Conservation (phyloP, 2,797 vertebrate genomes). For the Gouania willdenowi region DNA sequence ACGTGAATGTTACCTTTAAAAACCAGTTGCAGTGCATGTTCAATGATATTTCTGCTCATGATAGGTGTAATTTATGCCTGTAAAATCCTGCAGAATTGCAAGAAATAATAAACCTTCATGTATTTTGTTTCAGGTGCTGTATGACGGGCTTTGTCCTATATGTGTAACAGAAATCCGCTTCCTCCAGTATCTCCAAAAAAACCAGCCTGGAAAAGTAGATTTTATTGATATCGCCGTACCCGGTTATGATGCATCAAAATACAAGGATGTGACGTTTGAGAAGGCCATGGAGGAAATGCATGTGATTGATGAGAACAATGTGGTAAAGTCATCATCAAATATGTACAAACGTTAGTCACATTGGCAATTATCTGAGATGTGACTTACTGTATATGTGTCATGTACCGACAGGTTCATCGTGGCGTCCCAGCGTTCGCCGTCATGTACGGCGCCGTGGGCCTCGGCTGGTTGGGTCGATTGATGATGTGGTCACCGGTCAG, state of each 20-base stretch:
- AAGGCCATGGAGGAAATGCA: conserved; percentile 73
- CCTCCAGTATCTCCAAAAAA: conserved; percentile 61
- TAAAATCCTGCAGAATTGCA: too few relatives aligned
- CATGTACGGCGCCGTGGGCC: conserved; percentile 65
- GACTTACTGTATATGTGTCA: neutral
- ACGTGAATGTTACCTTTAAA: too few relatives aligned
- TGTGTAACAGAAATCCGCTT: conserved; percentile 66
- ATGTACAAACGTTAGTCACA: too few relatives aligned
- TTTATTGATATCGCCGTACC: conserved; percentile 60
- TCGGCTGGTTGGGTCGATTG: conserved; percentile 54
- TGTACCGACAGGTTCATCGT: conserved; percentile 51
- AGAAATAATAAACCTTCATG: too few relatives aligned
- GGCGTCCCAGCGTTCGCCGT: conserved; percentile 64
- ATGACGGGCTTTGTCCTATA: conserved; percentile 66
- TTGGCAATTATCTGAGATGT: neutral
- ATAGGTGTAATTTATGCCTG: too few relatives aligned
- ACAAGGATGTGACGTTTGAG: conserved; percentile 56
- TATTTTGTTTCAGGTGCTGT: conserved; percentile 53
- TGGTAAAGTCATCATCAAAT: conserved; percentile 22
- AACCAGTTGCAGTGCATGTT: too few relatives aligned
- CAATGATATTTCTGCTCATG: too few relatives aligned
- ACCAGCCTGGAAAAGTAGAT: conserved; percentile 30
- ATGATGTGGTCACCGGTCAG: conserved; percentile 59
- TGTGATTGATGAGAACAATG: conserved; percentile 61
- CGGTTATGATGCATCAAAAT: conserved; percentile 47